Percentiles rank a stretch among this genome's conserved stretches.
phyloP scores from a whole-genome alignment of 2,888 invertebrate species.

The Drosophila phalerata region DNA sequence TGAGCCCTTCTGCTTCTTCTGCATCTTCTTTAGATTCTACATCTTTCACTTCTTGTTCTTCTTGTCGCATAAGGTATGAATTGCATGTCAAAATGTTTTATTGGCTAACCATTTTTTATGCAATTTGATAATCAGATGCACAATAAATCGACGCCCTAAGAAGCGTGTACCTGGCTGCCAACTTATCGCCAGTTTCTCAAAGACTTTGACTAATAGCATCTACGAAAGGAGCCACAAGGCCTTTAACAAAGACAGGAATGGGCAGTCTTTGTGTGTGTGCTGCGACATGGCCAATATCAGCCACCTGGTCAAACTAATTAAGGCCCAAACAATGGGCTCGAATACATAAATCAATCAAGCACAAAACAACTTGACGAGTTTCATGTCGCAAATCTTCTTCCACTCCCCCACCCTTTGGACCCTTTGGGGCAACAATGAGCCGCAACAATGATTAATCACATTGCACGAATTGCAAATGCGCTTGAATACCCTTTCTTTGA shows the following conservation, averaged over 20 bases:
- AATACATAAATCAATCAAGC: conserved; percentile 76
- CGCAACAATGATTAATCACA: conserved; percentile 73
- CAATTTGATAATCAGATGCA: conserved; percentile 77
- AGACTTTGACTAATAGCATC: conserved; percentile 72
- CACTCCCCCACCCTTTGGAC: conserved; percentile 2
- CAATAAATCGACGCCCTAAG: conserved; percentile 63
- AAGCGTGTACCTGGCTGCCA: conserved; percentile 50
- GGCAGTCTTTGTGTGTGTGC: conserved; percentile 3
- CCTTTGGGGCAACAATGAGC: conserved; percentile 34
- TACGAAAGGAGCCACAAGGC: neutral
- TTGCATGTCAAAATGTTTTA: conserved; percentile 83
- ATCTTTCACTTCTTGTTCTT: neutral
- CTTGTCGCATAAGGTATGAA: conserved; percentile 72
- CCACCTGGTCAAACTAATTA: conserved; percentile 78
- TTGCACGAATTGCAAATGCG: conserved; percentile 57
- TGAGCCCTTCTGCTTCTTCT: neutral
- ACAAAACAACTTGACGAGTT: conserved; percentile 77
- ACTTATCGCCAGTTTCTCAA: conserved; percentile 60
- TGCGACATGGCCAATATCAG: conserved; percentile 27
- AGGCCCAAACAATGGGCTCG: conserved; percentile 70
- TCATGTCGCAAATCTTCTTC: conserved; percentile 43
- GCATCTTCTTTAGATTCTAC: neutral
- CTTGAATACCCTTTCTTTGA: conserved; percentile 59
- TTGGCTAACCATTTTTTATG: conserved; percentile 81
- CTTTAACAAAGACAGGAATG: neutral